Base-by-base conservation (phyloP, 1,140 invertebrate species). In the Calephelis nemesis region DNA sequence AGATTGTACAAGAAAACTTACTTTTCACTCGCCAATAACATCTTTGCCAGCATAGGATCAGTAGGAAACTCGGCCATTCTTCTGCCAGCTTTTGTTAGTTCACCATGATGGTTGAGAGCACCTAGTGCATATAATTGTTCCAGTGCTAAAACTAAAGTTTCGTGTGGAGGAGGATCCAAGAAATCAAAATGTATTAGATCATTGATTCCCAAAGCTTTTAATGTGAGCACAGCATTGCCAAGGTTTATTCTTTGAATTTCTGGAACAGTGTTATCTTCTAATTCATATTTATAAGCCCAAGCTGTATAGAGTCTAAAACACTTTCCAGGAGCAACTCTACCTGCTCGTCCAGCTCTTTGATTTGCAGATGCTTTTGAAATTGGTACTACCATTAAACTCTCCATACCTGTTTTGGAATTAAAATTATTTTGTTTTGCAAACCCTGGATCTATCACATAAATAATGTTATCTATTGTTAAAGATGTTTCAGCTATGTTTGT, bases 401-500 rank as follows among this genome's bases (percentile, higher is more conserved):
- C 99, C 97, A 99, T 99, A 13, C 99, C 98, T 10, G 98, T 99
- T 72, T 97, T 93, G 0, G 99, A 98, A 93, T 99, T 99, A 83
- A 99, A 99, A 90, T 98, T 99, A 87, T 99, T 99, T 92, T 99
- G 98, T 88, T 99, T 99, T 54, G 98, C 98, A 92, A 99, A 99
- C 2, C 99, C 99, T 13, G 98, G 98, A 94, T 99, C 99, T 75
- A 99, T 99, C 0, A 99, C 99, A 93, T 99, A 99, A 63, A 98
- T 97, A 73, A 99, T 99, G 77, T 99, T 99, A 87, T 99, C 99
- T 76, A 99, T 99, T 1, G 99, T 99, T 9, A 99, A 92, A 5
- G 98, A 99, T 15, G 99, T 99, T 93, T 99, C 98, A 1, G 99
- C 99, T 84, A 99, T 99, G 87, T 99, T 99, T 19, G 99, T 99